Evolutionary conservation across 2,797 vertebrate genomes (phyloP), one percentile per base, ranked within the genome.

Genomic region (Galagoides demidoff): DNA sequence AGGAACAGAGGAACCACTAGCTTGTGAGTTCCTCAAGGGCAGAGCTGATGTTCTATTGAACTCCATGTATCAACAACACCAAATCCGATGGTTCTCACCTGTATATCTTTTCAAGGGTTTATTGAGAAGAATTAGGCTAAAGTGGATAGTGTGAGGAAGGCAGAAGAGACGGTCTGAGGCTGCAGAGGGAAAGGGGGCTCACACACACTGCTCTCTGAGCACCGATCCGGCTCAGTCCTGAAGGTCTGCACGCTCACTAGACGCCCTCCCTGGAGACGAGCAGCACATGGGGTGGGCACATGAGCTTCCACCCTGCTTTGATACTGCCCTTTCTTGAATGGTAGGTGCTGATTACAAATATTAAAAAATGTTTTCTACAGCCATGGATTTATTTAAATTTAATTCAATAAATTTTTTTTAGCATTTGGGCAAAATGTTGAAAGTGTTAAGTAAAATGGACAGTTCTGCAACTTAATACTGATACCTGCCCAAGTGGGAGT

Each of bases 321-420:
- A 83, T 1, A 31, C 0, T 49, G 34, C 29, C 64, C 49, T 82
- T 77, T 91, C 85, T 91, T 31, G 3, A 91, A 43, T 45, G 49
- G 2, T 59, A 1, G 6, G 23, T 63, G 29, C 76, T 66, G 43
- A 92, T 90, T 90, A 91, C 37, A 81, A 84, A 49, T 84, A 66
- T 52, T 76, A 78, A 82, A 52, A 43, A 37, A 3, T 74, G 5
- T 73, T 49, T 73, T 49, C 29, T 52, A n/a, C 12, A 66, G 14
- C 14, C 57, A 23, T 23, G 22, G 17, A 70, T 64, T 77, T 89
- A 71, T 71, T 83, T 93, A 76, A 3, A 66, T 89, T 89, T 81
- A 96, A 90, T 73, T 77, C 52, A 89, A 89, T 22, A 81, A 61
- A 49, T 59, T 68, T 70, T 93, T 81, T 71, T 86, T 20, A 95